Conservation (phyloP, 2,797 vertebrate genomes). For the Acipenser transmontanus region DNA sequence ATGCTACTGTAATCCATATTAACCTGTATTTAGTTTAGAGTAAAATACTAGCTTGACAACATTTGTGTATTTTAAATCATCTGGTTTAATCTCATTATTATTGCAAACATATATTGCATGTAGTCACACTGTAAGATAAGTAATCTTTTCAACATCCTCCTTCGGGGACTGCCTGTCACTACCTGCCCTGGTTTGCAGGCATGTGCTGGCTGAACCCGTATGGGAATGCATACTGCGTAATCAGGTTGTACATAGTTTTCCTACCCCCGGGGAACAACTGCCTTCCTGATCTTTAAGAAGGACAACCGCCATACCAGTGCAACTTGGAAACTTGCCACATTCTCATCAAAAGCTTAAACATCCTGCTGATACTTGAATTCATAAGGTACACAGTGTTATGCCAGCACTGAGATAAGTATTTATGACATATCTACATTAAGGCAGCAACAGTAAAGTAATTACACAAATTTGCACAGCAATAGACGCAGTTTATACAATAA, state of each 20-base stretch:
- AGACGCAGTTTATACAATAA: background rate
- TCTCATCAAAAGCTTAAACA: constrained; percentile 6
- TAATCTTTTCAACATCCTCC: too few species aligned
- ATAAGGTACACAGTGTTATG: constrained; percentile 3
- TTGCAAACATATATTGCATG: too few species aligned
- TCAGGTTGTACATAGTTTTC: constrained; percentile 3
- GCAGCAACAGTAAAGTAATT: background rate
- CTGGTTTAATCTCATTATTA: too few species aligned
- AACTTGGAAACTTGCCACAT: constrained; percentile 3
- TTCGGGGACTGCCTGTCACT: background rate
- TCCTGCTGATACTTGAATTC: constrained; percentile 16
- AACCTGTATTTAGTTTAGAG: too few species aligned
- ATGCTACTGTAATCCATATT: too few species aligned
- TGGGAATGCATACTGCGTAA: background rate
- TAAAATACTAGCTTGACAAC: too few species aligned
- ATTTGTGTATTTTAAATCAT: too few species aligned
- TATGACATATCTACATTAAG: background rate
- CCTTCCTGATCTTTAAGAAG: background rate
- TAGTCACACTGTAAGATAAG: too few species aligned
- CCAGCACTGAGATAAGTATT: background rate
- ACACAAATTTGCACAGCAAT: background rate
- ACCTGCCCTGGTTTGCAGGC: background rate
- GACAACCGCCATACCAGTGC: background rate
- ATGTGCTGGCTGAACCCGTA: background rate
- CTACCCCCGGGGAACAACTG: background rate